phyloP scores from a whole-genome alignment of 2,113 vertebrate species.

The Callorhinus ursinus region DNA sequence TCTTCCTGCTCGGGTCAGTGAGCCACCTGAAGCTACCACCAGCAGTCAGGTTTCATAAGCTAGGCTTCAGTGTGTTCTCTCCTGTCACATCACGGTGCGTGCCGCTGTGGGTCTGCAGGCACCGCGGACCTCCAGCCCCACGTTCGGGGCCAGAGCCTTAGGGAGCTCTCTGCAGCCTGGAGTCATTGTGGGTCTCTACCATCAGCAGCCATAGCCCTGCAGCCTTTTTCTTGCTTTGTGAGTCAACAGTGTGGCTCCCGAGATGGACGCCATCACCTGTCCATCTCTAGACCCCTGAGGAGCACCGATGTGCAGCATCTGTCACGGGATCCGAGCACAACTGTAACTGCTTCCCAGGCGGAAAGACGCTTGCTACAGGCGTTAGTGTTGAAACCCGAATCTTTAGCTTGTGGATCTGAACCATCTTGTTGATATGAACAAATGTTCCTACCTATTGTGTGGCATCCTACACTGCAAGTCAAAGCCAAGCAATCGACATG shows the following conservation, averaged over 20 bases:
- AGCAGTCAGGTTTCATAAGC: not conserved
- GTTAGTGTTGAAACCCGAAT: slow-evolving; percentile 90
- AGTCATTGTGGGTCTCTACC: not conserved
- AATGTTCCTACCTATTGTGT: slow-evolving; percentile 90
- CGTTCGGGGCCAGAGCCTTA: not conserved
- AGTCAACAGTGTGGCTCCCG: no score
- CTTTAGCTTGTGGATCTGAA: slow-evolving; percentile 79
- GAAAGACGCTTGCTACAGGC: not conserved
- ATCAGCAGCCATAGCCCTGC: not conserved
- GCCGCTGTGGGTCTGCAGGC: not conserved
- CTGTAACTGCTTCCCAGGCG: not conserved
- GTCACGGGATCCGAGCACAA: accelerated
- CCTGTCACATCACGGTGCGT: no score
- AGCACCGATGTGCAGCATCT: accelerated
- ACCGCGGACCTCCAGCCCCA: no score
- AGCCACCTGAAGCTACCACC: not conserved
- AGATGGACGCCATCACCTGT: not conserved
- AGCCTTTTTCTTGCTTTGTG: not conserved
- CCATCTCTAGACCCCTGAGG: not conserved
- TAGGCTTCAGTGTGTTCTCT: not conserved
- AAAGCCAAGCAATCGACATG: slow-evolving; percentile 89
- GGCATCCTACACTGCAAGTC: slow-evolving; percentile 88
- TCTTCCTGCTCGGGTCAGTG: not conserved
- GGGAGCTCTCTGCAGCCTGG: not conserved
- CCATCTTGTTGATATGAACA: slow-evolving; percentile 87